Conservation (phyloP, 35 echinoderm and acorn worm genomes). For the Lytechinus pictus region DNA sequence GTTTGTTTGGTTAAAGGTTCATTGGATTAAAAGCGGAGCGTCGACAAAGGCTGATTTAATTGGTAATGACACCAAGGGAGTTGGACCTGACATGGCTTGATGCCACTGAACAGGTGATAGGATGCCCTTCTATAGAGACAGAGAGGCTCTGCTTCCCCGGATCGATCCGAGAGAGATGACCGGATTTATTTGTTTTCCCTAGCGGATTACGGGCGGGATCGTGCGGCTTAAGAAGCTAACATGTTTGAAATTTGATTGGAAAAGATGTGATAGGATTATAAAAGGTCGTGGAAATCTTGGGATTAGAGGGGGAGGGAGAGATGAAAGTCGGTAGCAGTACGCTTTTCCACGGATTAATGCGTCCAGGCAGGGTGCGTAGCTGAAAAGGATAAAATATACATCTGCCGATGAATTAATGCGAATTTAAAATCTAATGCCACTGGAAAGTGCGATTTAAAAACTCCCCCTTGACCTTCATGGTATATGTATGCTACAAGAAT, state of each 20-base stretch:
- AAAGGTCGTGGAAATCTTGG: not conserved
- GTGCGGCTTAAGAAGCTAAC: not conserved
- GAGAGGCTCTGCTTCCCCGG: not conserved
- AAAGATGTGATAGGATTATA: not conserved
- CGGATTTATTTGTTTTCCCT: constrained; percentile 11
- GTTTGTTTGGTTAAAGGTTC: not conserved
- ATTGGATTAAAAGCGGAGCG: not conserved
- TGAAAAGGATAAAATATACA: not conserved
- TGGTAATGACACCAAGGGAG: not conserved
- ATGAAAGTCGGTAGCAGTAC: not conserved
- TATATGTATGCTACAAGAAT: not conserved
- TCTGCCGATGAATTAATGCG: not conserved
- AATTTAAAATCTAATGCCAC: not conserved
- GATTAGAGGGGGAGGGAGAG: not conserved
- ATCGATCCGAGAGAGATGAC: not conserved
- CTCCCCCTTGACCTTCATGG: not conserved
- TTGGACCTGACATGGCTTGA: not conserved
- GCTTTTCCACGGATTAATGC: not conserved
- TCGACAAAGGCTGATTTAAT: constrained; percentile 12
- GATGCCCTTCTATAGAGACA: not conserved
- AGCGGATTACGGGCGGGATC: not conserved
- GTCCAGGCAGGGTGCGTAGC: not conserved
- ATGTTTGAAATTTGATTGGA: constrained; percentile 14
- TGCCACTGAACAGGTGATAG: not conserved
- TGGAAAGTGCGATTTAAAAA: not conserved